Evolutionary conservation across 2,113 vertebrate genomes (phyloP), one percentile per base, ranked within the genome.

Genomic region (Corythoichthys haematopterus): DNA sequence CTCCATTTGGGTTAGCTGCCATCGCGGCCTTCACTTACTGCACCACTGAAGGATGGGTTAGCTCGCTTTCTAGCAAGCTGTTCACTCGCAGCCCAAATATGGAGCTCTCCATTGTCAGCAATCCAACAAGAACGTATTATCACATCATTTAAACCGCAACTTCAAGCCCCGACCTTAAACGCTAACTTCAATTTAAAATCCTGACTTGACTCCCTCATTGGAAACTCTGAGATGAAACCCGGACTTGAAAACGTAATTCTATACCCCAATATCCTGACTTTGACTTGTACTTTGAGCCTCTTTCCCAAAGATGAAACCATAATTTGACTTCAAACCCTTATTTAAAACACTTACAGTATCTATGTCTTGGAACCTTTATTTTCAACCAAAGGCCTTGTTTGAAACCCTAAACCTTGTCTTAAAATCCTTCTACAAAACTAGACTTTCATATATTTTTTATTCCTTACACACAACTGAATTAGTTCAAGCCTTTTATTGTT

Each of bases 1-100:
- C 38, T 46, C 60, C 60, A 46, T 62, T 62, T 62, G 20, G 60
- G 20, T 62, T 33, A 46, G 60, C 33, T 57, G 55, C 55, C 55
- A 36, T 33, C 33, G 11, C 28, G 55, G 55, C 55, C 55, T 62
- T 62, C 60, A 33, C 60, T 62, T 62, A 62, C 60, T 33, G 60
- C 40, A 33, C 20, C 20, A 10, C 20, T 46, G 60, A 46, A 46
- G 20, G 20, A 62, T 62, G 12, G 20, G 4, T 28, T 8, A 12
- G 20, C 20, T 28, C 52, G 2, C 52, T 33, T 11, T 9, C 20
- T 10, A 55, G 16, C 16, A 7, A 52, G 50, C 50, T 15, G 47
- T 50, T 15, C 47, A 15, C 47, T 50, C 16, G 6, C 8, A 2
- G 52, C 20, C 20, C 20, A 11, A 33, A 33, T 28, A 55, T 4